Percentiles rank a stretch among this genome's conserved stretches.
These are phyloP conservation scores for Conus canariensis DNA, from an alignment of 2,888 invertebrate genomes.

Conservation along the genomic window DNA sequence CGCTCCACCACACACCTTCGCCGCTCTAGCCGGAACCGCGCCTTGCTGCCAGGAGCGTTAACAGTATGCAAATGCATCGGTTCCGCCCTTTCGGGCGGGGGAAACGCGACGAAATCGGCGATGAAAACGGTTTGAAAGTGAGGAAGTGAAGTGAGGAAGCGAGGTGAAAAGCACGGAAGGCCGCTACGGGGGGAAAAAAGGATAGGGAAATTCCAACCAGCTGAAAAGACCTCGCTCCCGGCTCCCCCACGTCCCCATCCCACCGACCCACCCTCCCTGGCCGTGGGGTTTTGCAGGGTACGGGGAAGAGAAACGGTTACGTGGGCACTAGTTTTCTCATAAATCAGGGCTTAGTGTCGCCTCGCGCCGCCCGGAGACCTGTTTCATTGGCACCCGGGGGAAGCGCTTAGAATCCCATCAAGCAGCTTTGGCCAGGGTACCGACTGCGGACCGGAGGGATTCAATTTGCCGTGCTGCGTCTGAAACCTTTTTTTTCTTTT, in stretches of 20 bases:
- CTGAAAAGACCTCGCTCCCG: not conserved
- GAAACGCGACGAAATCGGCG: constrained; percentile 37
- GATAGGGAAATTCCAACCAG: too few species aligned
- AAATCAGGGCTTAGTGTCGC: constrained; percentile 38
- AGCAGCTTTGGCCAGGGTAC: constrained; percentile 19
- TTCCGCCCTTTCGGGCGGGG: constrained; percentile 33
- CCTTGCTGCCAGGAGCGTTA: not conserved
- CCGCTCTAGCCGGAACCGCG: constrained; percentile 24
- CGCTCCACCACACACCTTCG: constrained; percentile 20
- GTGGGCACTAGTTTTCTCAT: constrained; percentile 27
- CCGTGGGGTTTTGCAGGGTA: not conserved
- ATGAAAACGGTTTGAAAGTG: constrained; percentile 35
- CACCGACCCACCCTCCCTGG: not conserved
- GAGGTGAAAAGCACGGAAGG: constrained; percentile 34
- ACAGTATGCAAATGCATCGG: constrained; percentile 38
- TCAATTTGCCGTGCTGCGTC: constrained; percentile 30
- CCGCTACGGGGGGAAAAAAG: not conserved
- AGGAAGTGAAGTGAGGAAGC: constrained; percentile 15
- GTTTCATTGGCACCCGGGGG: constrained; percentile 38
- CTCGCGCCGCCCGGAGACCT: constrained; percentile 26
- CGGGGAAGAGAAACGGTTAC: constrained; percentile 9
- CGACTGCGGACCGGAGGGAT: not conserved
- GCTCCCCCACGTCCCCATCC: not conserved
- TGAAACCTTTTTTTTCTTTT: constrained; percentile 3
- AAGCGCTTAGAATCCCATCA: constrained; percentile 40